These are phyloP conservation scores for Saguinus imperator DNA, from an alignment of 2,113 vertebrate species.

Conservation along the genomic window DNA sequence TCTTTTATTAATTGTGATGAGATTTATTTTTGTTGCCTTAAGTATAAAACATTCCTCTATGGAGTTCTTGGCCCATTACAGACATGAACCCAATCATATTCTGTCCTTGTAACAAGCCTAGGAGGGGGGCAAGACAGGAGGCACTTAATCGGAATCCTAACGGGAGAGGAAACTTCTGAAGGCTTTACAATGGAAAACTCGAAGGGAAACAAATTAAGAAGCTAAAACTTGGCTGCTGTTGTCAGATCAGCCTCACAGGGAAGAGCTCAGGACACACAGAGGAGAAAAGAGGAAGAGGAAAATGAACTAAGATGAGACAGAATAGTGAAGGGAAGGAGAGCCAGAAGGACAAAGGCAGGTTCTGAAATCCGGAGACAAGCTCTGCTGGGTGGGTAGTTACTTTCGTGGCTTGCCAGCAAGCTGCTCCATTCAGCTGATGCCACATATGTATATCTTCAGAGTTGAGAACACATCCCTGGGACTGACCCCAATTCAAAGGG, in stretches of 20 bases:
- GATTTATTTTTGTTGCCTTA: constrained; percentile 69
- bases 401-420: neutral
- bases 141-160: constrained; percentile 49
- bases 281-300: neutral
- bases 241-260: neutral
- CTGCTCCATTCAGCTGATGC: neutral
- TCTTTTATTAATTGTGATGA: constrained; percentile 73
- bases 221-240: neutral
- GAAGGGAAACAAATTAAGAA: constrained; percentile 57
- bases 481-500: neutral
- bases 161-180: constrained; percentile 44
- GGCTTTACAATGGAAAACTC: constrained; percentile 27
- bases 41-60: constrained; percentile 48
- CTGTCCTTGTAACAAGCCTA: constrained; percentile 36
- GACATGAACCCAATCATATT: neutral
- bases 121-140: constrained; percentile 9
- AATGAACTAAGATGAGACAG: neutral
- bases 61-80: constrained; percentile 50
- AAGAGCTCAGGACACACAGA: neutral
- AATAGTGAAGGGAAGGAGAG: neutral
- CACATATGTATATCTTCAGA: neutral
- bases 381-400: neutral
- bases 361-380: neutral
- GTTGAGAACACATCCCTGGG: neutral
- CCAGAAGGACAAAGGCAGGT: neutral